phyloP scores from a whole-genome alignment of 2,888 invertebrate species.

The Eupithecia inturbata region DNA sequence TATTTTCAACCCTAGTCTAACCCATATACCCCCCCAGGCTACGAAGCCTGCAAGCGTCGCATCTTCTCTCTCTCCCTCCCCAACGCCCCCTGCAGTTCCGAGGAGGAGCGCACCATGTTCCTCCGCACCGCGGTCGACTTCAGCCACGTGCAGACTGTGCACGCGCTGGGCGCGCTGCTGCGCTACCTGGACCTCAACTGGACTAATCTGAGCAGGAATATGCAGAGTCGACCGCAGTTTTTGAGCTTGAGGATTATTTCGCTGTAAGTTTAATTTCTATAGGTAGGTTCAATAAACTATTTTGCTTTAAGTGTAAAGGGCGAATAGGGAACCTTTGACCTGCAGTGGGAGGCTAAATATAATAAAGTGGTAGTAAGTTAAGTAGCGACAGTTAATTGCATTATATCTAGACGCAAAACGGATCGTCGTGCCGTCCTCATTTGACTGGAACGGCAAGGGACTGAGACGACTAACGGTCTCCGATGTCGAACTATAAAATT shows the following conservation, averaged over 20 bases:
- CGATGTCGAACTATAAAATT: neutral
- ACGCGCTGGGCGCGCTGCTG: slow-evolving; percentile 89
- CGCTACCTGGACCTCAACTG: slow-evolving; percentile 88
- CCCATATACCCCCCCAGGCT: slow-evolving; percentile 63
- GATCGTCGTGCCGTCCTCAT: neutral
- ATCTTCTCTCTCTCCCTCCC: slow-evolving; percentile 82
- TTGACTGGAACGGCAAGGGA: neutral
- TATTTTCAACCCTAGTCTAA: neutral
- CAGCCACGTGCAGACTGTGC: slow-evolving; percentile 85
- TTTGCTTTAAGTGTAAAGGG: neutral
- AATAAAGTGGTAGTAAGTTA: too few relatives aligned
- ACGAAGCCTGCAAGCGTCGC: slow-evolving; percentile 83
- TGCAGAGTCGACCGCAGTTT: slow-evolving; percentile 78
- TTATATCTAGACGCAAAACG: neutral
- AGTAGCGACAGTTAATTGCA: too few relatives aligned
- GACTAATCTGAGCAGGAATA: slow-evolving; percentile 78
- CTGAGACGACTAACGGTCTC: neutral
- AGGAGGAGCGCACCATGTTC: slow-evolving; percentile 83
- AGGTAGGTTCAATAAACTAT: neutral
- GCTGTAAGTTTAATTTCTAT: slow-evolving; percentile 78
- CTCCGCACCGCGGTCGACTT: slow-evolving; percentile 87
- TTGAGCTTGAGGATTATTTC: slow-evolving; percentile 84
- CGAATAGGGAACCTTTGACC: neutral
- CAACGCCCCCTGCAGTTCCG: slow-evolving; percentile 80
- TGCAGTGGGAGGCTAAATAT: too few relatives aligned